Conservation (phyloP, 2,797 vertebrate genomes). For the Peromyscus aztecus region DNA sequence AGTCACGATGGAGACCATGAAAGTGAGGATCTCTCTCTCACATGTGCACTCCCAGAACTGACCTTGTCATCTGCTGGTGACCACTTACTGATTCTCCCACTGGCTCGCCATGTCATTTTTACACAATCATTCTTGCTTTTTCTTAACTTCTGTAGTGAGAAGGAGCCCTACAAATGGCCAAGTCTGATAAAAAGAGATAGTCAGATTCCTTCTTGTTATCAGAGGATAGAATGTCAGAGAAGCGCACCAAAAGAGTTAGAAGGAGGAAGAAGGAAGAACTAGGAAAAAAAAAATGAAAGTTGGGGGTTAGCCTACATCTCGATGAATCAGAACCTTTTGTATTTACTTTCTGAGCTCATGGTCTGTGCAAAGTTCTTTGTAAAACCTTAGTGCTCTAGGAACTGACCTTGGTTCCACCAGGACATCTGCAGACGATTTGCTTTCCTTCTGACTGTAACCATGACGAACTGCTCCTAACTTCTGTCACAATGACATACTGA, state of each 20-base stretch:
- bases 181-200: background rate
- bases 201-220: background rate
- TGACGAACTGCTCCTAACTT: background rate
- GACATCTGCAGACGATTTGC: background rate
- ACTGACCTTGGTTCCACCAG: background rate
- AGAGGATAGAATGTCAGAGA: background rate
- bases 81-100: background rate
- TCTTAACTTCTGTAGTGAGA: background rate
- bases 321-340: background rate
- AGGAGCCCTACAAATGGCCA: background rate
- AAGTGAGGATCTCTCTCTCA: background rate
- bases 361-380: background rate
- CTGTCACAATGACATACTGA: background rate
- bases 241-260: background rate
- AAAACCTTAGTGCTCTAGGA: background rate
- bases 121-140: background rate
- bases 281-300: background rate
- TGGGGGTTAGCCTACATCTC: background rate
- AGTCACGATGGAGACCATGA: background rate
- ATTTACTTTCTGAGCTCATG: background rate
- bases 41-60: background rate
- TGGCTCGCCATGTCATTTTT: background rate
- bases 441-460: background rate
- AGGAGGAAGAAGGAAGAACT: background rate
- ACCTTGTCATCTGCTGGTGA: background rate